Evolutionary conservation across 2,888 invertebrate genomes (phyloP), one percentile per base, ranked within the genome.

Genomic region (Tholera decimalis): DNA sequence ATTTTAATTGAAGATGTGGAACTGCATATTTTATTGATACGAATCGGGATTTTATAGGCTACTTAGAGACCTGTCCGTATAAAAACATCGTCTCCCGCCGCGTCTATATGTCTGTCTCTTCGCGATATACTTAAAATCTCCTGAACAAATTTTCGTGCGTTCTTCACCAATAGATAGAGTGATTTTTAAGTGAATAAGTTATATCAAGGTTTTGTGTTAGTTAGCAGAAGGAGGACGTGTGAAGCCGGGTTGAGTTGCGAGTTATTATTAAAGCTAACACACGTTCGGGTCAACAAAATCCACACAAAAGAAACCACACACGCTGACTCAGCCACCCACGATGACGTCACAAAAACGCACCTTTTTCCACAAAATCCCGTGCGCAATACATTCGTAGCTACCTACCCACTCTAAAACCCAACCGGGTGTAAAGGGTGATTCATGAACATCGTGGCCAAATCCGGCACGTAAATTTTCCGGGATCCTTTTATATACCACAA

Each of bases 341-440:
- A 26, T 69, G 64, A 70, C 67, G 67, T 68, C 67, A 69, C 54
- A 56, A 51, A 50, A 49, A 46, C 64, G n/a, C 43, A 47, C 56
- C 53, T 65, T 50, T 44, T 33, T 47, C 43, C 63, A 24, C 46
- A 7, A 58, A 47, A 73, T 58, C 67, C 53, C 47, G 22, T 22
- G 58, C 55, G 35, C 55, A 63, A 63, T 30, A 61, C 55, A 70
- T 62, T 49, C 41, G 47, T 49, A 55, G 13, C n/a, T 37, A 26
- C 37, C 30, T 46, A 61, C 15, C 39, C 26, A 46, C 61, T 41
- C 18, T 26, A 15, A 35, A 26, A 58, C 28, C 54, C 56, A 30
- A 46, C 58, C 18, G 28, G 8, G 51, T 54, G 22, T 49, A 67
- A 39, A 67, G 43, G 39, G 33, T 69, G 56, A 62, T 67, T 70